Percentiles rank a stretch among this genome's conserved stretches.
phyloP scores from a whole-genome alignment of 2,888 invertebrate genomes.

The Acanthosoma haemorrhoidale region DNA sequence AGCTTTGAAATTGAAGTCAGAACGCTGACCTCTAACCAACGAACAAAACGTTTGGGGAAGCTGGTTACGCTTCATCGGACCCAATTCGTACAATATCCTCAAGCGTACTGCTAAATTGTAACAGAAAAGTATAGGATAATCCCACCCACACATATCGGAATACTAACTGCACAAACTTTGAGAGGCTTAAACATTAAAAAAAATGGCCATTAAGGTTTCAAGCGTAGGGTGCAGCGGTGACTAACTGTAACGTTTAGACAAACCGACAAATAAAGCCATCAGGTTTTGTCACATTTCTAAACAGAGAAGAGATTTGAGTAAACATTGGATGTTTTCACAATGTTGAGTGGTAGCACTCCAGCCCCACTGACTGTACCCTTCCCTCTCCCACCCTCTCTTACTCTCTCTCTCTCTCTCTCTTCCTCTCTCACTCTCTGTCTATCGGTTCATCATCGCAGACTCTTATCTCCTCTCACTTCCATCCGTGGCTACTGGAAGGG shows the following conservation, averaged over 20 bases:
- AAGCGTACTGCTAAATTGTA: too few relatives aligned
- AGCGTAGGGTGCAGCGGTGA: not conserved
- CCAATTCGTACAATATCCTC: too few relatives aligned
- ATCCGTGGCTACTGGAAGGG: not conserved
- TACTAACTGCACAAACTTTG: too few relatives aligned
- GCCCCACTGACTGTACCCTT: too few relatives aligned
- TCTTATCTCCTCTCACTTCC: not conserved
- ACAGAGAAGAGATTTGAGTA: conserved; percentile 11
- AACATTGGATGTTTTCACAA: conserved; percentile 16
- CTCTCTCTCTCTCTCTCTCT: not conserved
- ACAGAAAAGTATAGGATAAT: too few relatives aligned
- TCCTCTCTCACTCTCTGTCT: not conserved
- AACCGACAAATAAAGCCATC: conserved; percentile 17
- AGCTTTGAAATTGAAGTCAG: too few relatives aligned
- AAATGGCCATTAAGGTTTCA: not conserved
- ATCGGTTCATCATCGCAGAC: not conserved
- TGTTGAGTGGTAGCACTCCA: not conserved
- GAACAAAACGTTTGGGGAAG: too few relatives aligned
- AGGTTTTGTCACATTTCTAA: conserved; percentile 25
- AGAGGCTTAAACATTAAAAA: not conserved
- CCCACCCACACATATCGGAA: too few relatives aligned
- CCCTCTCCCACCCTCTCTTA: conserved; percentile 12
- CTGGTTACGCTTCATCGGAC: too few relatives aligned
- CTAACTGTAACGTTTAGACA: not conserved
- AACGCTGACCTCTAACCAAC: too few relatives aligned